phyloP scores from a whole-genome alignment of 2,888 invertebrate species.

The Dryocosmus kuriphilus region DNA sequence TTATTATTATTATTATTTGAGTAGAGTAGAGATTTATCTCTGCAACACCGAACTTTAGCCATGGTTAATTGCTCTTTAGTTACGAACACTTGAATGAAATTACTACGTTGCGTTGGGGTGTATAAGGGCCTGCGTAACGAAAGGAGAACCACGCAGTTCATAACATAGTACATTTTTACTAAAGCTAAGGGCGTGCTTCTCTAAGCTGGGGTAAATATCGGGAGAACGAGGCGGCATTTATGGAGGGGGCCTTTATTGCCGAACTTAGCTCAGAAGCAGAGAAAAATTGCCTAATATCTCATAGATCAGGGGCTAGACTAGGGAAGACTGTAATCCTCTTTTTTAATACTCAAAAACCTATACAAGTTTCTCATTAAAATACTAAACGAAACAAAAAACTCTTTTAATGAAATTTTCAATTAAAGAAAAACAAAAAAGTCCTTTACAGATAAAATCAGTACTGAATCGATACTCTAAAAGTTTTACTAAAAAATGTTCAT shows the following conservation, averaged over 20 bases:
- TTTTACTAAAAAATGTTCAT: too few species aligned
- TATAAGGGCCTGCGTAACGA: constrained; percentile 47
- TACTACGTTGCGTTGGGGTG: constrained; percentile 65
- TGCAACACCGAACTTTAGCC: constrained; percentile 26
- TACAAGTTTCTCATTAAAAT: too few species aligned
- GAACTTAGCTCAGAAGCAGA: constrained; percentile 40
- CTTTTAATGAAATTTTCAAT: too few species aligned
- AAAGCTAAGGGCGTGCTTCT: constrained; percentile 68
- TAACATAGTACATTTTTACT: constrained; percentile 72
- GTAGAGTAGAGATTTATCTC: constrained; percentile 27
- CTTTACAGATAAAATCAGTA: too few species aligned
- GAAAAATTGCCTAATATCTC: neutral
- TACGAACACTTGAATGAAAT: constrained; percentile 64
- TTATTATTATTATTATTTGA: neutral
- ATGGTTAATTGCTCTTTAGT: constrained; percentile 69
- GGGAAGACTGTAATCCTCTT: too few species aligned
- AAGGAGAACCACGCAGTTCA: constrained; percentile 60
- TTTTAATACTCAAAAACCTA: too few species aligned
- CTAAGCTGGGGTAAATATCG: constrained; percentile 64
- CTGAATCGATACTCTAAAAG: too few species aligned
- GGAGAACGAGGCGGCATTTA: constrained; percentile 63
- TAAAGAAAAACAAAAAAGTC: too few species aligned
- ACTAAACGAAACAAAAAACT: too few species aligned
- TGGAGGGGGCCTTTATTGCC: constrained; percentile 68
- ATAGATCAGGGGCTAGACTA: too few species aligned